Conservation (phyloP, 1,140 invertebrate species). For the Arctopsyche grandis region DNA sequence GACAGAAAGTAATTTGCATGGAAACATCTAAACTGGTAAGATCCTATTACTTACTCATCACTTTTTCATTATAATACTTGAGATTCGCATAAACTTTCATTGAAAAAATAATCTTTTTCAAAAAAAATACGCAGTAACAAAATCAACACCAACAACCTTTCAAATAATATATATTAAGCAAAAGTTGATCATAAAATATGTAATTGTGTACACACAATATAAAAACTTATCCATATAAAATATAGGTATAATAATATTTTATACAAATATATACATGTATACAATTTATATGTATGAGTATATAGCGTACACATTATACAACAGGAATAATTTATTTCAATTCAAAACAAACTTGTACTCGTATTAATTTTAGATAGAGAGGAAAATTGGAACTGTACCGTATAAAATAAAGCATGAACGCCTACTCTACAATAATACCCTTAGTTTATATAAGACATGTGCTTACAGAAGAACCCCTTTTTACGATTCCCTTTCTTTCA, state of each 20-base stretch:
- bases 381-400: neutral
- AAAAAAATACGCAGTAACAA: no score
- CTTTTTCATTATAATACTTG: constrained; percentile 3
- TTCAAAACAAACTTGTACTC: neutral
- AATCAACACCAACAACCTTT: no score
- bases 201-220: no score
- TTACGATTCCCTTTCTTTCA: constrained; percentile 26
- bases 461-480: constrained; percentile 15
- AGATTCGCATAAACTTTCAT: neutral
- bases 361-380: neutral
- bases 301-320: neutral
- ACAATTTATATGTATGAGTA: neutral
- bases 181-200: no score
- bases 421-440: neutral
- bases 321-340: neutral
- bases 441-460: constrained; percentile 1
- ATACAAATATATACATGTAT: neutral
- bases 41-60: constrained; percentile 2
- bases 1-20: constrained; percentile 37
- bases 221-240: no score
- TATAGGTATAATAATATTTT: no score
- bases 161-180: no score
- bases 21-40: constrained; percentile 15
- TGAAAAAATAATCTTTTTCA: neutral
- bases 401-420: constrained; percentile 9